A percentile compares a stretch with the other conserved stretches of the same genome.
Evolutionary conservation across 2,888 invertebrate species (phyloP).

Genomic region (Pandemis cinnamomeana): DNA sequence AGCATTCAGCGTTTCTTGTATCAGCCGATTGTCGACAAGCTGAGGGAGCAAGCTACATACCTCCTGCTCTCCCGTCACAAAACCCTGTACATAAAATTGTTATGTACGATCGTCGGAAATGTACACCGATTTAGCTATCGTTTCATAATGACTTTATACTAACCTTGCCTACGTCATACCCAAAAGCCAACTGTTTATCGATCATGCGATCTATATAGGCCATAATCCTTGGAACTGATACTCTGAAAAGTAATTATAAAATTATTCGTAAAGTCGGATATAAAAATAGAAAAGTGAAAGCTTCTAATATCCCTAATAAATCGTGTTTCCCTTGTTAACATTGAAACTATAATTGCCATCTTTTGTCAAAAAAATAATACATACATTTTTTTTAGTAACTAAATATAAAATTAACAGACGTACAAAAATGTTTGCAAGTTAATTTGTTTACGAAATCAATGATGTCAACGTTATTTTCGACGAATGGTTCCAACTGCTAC

Average conservation of each 20-base stretch:
- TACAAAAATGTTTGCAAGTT: not conserved
- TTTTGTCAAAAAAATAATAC: too few species aligned
- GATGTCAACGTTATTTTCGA: not conserved
- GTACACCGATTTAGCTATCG: not conserved
- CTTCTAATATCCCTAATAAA: not conserved
- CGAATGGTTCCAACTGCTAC: not conserved
- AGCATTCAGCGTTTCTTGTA: conserved; percentile 67
- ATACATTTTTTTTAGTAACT: too few species aligned
- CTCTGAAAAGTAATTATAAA: conserved; percentile 53
- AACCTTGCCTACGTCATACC: conserved; percentile 86
- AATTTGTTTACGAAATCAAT: not conserved
- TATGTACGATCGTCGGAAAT: too few species aligned
- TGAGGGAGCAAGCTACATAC: conserved; percentile 82
- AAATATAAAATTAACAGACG: too few species aligned
- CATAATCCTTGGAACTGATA: conserved; percentile 79
- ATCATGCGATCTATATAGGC: conserved; percentile 82
- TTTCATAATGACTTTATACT: conserved; percentile 12
- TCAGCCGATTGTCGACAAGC: conserved; percentile 72
- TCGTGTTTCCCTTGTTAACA: too few species aligned
- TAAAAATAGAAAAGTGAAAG: too few species aligned
- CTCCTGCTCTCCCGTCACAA: conserved; percentile 86
- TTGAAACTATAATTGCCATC: too few species aligned
- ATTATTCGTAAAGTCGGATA: too few species aligned
- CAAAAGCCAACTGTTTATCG: conserved; percentile 83
- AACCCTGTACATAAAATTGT: conserved; percentile 67